These are phyloP conservation scores for Poliocrania exsul DNA, from an alignment of 2,797 vertebrate species.

Conservation along the genomic window DNA sequence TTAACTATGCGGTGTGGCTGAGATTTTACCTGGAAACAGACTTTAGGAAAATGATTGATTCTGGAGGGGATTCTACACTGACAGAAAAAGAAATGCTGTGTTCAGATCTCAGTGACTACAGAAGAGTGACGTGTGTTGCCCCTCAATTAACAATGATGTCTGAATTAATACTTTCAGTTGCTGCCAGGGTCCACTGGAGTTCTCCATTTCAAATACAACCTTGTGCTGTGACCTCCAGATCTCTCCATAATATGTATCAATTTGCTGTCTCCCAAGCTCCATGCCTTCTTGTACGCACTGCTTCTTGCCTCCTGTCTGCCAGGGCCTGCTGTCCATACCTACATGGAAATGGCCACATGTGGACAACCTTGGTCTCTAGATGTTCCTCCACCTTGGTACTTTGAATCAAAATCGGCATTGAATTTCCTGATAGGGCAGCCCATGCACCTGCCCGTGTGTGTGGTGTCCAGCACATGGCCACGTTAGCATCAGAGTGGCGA, in stretches of 20 bases:
- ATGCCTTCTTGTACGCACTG: accelerated
- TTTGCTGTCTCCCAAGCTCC: neutral
- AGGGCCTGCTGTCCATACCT: neutral
- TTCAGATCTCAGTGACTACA: neutral
- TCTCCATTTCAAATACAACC: neutral
- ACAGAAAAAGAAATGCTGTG: neutral
- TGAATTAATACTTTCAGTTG: neutral
- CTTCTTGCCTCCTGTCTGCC: neutral
- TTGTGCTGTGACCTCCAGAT: neutral
- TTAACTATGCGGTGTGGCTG: neutral
- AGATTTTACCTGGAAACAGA: neutral
- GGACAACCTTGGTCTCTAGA: neutral
- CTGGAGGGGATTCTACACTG: neutral
- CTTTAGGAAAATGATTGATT: neutral
- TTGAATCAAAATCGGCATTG: neutral
- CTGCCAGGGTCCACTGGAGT: neutral
- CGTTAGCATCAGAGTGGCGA: accelerated
- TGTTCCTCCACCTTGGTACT: neutral
- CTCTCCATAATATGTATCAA: neutral
- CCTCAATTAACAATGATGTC: neutral
- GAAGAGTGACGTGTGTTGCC: accelerated
- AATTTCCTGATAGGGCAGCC: neutral
- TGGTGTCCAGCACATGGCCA: accelerated
- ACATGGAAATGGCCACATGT: accelerated
- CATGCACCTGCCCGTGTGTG: accelerated